Conservation (phyloP, 1,140 invertebrate species). For the Scaptomyza graminum region DNA sequence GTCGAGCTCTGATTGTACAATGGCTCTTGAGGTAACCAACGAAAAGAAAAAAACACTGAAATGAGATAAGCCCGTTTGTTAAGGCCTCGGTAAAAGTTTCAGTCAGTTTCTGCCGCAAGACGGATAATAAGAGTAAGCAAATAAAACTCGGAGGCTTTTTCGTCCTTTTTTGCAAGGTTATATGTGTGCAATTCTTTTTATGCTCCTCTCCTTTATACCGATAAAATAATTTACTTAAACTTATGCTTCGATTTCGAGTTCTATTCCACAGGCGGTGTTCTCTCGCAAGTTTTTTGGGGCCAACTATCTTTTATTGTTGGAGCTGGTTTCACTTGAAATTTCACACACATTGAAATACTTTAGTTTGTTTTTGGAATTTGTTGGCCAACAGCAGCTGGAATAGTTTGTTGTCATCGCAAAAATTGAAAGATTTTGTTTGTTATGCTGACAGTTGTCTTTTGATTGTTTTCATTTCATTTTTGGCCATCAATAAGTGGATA, state of each 20-base stretch:
- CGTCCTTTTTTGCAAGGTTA: not conserved
- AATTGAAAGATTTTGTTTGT: conserved; percentile 23
- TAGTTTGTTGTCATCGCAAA: conserved; percentile 20
- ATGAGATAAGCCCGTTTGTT: conserved; percentile 1
- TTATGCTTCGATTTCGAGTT: conserved; percentile 33
- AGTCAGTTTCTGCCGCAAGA: conserved; percentile 16
- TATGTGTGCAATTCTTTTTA: not conserved
- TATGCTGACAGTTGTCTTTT: conserved; percentile 67
- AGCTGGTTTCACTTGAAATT: conserved; percentile 8
- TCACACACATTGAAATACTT: conserved; percentile 18
- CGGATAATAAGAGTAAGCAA: conserved; percentile 37
- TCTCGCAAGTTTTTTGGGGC: conserved; percentile 11
- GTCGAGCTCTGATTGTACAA: conserved; percentile 22
- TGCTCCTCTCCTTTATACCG: not conserved
- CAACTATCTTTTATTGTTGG: not conserved
- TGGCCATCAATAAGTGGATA: conserved; percentile 69
- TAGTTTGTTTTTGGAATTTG: conserved; percentile 17
- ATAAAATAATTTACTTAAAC: conserved; percentile 52
- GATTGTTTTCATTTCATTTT: conserved; percentile 78
- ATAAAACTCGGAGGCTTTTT: conserved; percentile 28
- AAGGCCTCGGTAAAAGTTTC: conserved; percentile 32
- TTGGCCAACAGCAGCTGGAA: conserved; percentile 38
- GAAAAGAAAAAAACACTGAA: conserved; percentile 21
- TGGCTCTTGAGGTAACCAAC: conserved; percentile 1
- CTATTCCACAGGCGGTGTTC: conserved; percentile 6